Evolutionary conservation across 2,797 vertebrate genomes (phyloP), one percentile per base, ranked within the genome.

Genomic region (Thamnophis elegans): DNA sequence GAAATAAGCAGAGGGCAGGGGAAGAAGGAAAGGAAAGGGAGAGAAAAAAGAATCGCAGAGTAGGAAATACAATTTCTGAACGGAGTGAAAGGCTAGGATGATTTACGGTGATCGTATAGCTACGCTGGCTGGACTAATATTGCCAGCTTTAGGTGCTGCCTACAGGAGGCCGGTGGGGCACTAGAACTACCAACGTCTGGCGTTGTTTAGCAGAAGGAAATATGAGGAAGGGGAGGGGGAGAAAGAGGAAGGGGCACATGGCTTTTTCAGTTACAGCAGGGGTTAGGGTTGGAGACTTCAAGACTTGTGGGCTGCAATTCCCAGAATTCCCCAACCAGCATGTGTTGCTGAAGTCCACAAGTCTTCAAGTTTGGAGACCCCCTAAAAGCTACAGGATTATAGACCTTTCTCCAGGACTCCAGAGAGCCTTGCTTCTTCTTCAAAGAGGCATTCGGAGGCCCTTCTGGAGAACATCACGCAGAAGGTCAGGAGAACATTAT

Each of bases 1-100:
- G 96, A 92, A 95, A 93, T 90, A 92, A 94, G 96, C 95, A 4
- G 9, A 89, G n/a, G 58, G 93, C 54, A 60, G 16, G 93, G 54
- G 20, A 1, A 42, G 89, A 54, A 51, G 32, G 20, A 4, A 14
- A 0, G 25, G 14, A 12, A 6, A 42, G 4, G 4, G 12, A 51
- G 0, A 25, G 22, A 59, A 1, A 60, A 54, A 20, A 88, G 32
- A 13, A 4, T 1, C 22, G 92, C 1, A 28, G 25, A 78, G 93
- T 0, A 90, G 78, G 25, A 62, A 89, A 58, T 0, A 55, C 91
- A 58, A 0, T 55, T 56, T 90, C 0, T 0, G 55, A 88, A 85
- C 42, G 36, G 60, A 88, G 2, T 1, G 26, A 90, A 7, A 20
- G 92, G 60, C 89, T 78, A 60, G 54, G 90, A 88, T 82, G 47